Evolutionary conservation across 2,797 vertebrate species (phyloP).

Genomic region (Adrianichthys oophorus): DNA sequence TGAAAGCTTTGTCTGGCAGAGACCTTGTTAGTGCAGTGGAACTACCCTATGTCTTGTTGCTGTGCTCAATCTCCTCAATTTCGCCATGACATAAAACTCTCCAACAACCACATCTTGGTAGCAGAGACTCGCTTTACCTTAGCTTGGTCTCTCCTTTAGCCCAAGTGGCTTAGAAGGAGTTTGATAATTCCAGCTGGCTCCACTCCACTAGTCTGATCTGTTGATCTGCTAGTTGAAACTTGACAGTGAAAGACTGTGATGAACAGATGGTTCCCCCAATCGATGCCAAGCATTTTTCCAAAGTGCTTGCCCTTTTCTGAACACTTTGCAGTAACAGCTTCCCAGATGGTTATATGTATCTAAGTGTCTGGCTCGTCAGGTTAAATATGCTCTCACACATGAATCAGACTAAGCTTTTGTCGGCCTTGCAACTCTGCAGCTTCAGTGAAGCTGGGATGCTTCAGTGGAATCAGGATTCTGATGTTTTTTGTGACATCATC

Average conservation of each 20-base stretch:
- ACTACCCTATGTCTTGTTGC: neutral
- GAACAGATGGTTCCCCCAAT: neutral
- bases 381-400: constrained; percentile 1
- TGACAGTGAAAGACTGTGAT: neutral
- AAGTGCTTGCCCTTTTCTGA: neutral
- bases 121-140: too few species aligned
- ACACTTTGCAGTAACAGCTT: constrained; percentile 2
- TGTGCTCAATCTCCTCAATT: too few species aligned
- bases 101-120: too few species aligned
- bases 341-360: neutral
- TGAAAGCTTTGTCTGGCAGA: constrained; percentile 4
- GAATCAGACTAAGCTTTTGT: neutral
- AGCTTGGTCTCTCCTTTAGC: neutral
- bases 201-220: neutral
- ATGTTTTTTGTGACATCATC: neutral
- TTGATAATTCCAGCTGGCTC: neutral
- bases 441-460: neutral
- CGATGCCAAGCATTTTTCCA: neutral
- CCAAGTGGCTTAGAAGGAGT: neutral
- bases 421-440: neutral
- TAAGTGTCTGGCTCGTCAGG: neutral
- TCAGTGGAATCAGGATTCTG: neutral
- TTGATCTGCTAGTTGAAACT: neutral
- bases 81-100: too few species aligned
- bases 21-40: neutral